A percentile compares a stretch with the other conserved stretches of the same genome.
phyloP scores from a whole-genome alignment of 2,797 vertebrate species.

The Apogon hyalosoma region DNA sequence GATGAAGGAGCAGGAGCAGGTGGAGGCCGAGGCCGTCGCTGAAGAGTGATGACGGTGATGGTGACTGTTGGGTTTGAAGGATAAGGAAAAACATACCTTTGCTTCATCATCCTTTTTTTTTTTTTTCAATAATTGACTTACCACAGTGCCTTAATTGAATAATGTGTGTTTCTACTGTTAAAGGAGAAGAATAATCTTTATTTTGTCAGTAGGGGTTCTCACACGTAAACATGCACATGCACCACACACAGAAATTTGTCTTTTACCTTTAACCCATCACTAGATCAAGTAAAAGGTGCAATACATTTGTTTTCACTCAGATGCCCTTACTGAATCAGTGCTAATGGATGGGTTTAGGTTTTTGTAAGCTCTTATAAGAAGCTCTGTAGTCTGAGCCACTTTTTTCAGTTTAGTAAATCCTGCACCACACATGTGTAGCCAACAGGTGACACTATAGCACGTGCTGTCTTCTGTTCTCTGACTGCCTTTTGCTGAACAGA shows the following conservation, averaged over 20 bases:
- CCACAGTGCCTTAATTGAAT: constrained; percentile 14
- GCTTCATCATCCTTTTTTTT: constrained; percentile 7
- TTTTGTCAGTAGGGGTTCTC: too few relatives aligned
- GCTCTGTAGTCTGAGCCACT: constrained; percentile 21
- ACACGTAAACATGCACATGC: too few relatives aligned
- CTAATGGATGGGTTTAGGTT: not conserved
- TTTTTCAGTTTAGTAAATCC: not conserved
- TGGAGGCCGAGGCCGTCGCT: constrained; percentile 46
- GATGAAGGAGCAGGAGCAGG: constrained; percentile 41
- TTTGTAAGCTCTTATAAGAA: constrained; percentile 3
- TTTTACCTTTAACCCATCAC: too few relatives aligned
- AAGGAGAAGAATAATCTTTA: too few relatives aligned
- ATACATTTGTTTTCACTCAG: constrained; percentile 1
- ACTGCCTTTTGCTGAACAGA: constrained; percentile 9
- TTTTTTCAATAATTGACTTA: not conserved
- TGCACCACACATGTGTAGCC: constrained; percentile 32
- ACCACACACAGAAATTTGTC: not conserved
- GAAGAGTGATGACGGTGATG: constrained; percentile 45
- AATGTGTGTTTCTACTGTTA: constrained; percentile 5
- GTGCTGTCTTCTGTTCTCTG: constrained; percentile 15
- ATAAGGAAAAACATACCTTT: constrained; percentile 11
- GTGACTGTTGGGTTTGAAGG: constrained; percentile 16
- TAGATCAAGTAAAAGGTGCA: constrained; percentile 1
- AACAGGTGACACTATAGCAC: constrained; percentile 46
- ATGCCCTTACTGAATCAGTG: constrained; percentile 5